phyloP scores from a whole-genome alignment of 1,140 invertebrate species.

The Brachionus asplanchnoidis region DNA sequence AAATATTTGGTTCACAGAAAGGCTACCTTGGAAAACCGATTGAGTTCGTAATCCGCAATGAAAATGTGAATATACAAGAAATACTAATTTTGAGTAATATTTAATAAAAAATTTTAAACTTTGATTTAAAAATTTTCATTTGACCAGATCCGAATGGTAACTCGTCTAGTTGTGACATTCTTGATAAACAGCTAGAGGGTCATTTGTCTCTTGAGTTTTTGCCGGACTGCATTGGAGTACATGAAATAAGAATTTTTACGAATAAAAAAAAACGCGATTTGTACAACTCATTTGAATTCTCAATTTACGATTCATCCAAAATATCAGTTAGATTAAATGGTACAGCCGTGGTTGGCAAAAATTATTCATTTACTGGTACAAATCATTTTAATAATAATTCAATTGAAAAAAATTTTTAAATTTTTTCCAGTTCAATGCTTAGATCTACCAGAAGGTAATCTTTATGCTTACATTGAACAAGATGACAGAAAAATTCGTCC shows the following conservation, averaged over 20 bases:
- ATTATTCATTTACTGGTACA: background rate
- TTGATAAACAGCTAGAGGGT: background rate
- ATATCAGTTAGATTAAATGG: background rate
- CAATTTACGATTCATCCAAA: conserved; percentile 4
- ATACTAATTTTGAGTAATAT: conserved; percentile 18
- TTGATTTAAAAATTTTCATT: background rate
- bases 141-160: background rate
- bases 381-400: too few relatives aligned
- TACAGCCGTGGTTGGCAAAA: background rate
- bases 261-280: background rate
- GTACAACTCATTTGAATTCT: conserved; percentile 10
- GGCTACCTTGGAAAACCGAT: background rate
- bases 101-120: background rate
- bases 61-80: background rate
- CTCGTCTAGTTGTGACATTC: background rate
- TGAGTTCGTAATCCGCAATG: background rate
- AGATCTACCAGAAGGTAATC: background rate
- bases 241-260: conserved; percentile 19
- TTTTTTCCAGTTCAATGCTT: background rate
- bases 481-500: background rate
- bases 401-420: background rate
- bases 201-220: background rate
- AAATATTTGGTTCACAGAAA: conserved; percentile 8
- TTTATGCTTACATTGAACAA: background rate
- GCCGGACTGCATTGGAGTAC: background rate